A percentile compares a stretch with the other conserved stretches of the same genome.
These are phyloP conservation scores for Torymus aiolomorphi DNA, from an alignment of 2,888 invertebrate genomes.

Conservation along the genomic window DNA sequence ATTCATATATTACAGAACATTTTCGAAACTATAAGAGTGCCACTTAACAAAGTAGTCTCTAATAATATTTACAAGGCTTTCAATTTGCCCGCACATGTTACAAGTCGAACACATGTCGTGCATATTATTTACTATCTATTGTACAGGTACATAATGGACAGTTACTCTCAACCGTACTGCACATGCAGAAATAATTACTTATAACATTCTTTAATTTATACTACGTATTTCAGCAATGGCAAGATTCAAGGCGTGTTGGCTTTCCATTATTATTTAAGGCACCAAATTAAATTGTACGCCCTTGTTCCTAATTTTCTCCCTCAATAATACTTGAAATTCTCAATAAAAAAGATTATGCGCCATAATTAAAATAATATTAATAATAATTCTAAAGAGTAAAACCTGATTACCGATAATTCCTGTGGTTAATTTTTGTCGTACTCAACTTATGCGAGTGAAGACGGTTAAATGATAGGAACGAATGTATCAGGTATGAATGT, in stretches of 20 bases:
- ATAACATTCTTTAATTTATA: conserved; percentile 29
- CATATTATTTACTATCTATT: conserved; percentile 39
- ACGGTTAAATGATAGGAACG: conserved; percentile 49
- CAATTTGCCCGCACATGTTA: conserved; percentile 22
- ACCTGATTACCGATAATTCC: conserved; percentile 41
- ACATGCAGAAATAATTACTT: conserved; percentile 44
- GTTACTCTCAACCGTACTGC: conserved; percentile 57
- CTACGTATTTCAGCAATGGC: conserved; percentile 50
- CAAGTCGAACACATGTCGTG: conserved; percentile 32
- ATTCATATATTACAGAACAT: conserved; percentile 25
- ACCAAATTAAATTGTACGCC: conserved; percentile 39
- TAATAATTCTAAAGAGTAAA: conserved; percentile 8
- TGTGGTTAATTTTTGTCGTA: background rate
- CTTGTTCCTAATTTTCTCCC: background rate
- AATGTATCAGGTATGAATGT: conserved; percentile 30
- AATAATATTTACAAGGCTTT: conserved; percentile 48
- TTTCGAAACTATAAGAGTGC: conserved; percentile 36
- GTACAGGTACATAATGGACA: conserved; percentile 66
- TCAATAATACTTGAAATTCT: conserved; percentile 10
- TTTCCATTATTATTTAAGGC: conserved; percentile 37
- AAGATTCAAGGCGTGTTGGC: conserved; percentile 50
- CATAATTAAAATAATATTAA: conserved; percentile 20
- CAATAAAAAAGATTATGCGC: conserved; percentile 13
- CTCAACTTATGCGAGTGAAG: background rate
- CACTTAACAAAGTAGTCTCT: conserved; percentile 31